A percentile compares a stretch with the other conserved stretches of the same genome.
These are phyloP conservation scores for Pangasius larnaudii DNA, from an alignment of 2,797 vertebrate genomes.

Conservation along the genomic window DNA sequence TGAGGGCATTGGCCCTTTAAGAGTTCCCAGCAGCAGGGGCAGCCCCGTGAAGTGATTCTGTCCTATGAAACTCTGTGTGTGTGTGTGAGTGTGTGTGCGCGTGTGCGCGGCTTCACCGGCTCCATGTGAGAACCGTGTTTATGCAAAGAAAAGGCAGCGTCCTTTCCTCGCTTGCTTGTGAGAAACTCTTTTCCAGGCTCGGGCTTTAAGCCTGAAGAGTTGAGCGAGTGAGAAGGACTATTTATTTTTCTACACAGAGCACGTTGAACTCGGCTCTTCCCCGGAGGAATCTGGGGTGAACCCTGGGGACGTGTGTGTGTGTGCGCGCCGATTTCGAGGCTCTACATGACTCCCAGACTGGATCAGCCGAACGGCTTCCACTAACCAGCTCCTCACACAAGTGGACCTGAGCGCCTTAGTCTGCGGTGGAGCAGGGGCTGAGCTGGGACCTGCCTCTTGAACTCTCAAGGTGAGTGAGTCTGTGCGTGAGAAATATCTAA, in stretches of 20 bases:
- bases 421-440: background rate
- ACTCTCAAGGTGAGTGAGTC: slow-evolving; percentile 3
- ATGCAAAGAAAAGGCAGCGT: background rate
- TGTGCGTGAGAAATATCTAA: background rate
- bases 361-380: slow-evolving; percentile 2
- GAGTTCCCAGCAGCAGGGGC: slow-evolving; percentile 20
- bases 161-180: background rate
- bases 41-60: slow-evolving; percentile 30
- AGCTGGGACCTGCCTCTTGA: background rate
- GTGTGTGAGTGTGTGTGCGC: background rate
- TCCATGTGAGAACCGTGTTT: slow-evolving; percentile 37
- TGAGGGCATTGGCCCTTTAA: slow-evolving; percentile 37
- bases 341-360: background rate
- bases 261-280: background rate
- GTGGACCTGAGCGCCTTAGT: background rate
- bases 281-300: slow-evolving; percentile 28
- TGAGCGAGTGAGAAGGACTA: background rate
- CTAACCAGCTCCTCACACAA: background rate
- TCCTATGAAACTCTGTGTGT: slow-evolving; percentile 29
- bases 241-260: background rate
- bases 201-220: background rate
- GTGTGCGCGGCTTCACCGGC: slow-evolving; percentile 13
- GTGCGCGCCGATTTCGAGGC: slow-evolving; percentile 22
- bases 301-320: background rate
- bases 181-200: background rate